These are phyloP conservation scores for Ctenopoma kingsleyae DNA, from an alignment of 2,797 vertebrate genomes.

Conservation along the genomic window DNA sequence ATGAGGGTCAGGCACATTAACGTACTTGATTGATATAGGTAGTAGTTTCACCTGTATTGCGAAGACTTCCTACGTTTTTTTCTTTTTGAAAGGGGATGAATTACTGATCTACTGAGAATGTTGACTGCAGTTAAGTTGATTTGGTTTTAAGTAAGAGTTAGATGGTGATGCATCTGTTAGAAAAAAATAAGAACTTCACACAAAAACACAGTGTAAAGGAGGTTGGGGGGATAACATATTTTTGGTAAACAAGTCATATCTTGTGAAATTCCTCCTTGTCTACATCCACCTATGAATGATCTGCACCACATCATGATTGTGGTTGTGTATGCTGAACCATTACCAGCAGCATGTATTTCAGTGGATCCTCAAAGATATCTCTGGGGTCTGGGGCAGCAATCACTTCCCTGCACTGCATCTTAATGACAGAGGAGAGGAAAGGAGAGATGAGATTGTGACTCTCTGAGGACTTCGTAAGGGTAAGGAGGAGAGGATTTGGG, in stretches of 20 bases:
- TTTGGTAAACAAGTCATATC: constrained; percentile 41
- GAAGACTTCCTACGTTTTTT: not conserved
- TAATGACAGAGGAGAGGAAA: constrained; percentile 44
- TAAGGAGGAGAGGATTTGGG: constrained; percentile 22
- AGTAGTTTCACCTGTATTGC: not conserved
- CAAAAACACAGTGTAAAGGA: constrained; percentile 11
- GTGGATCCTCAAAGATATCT: constrained; percentile 52
- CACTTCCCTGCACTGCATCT: constrained; percentile 54
- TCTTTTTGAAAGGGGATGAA: constrained; percentile 11
- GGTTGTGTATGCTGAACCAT: constrained; percentile 57
- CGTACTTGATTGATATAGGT: constrained; percentile 25
- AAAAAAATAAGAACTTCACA: constrained; percentile 11
- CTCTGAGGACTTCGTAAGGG: constrained; percentile 16
- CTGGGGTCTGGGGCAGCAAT: constrained; percentile 47
- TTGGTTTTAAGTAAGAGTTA: constrained; percentile 19
- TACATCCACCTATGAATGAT: constrained; percentile 38
- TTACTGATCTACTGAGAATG: constrained; percentile 13
- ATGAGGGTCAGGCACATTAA: constrained; percentile 46
- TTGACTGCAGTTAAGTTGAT: constrained; percentile 16
- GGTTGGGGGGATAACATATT: constrained; percentile 29
- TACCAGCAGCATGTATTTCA: constrained; percentile 59
- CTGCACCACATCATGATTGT: constrained; percentile 55
- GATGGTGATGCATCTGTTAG: constrained; percentile 30
- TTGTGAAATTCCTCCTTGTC: constrained; percentile 51
- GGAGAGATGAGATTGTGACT: constrained; percentile 11